These are phyloP conservation scores for Thamnaconus septentrionalis DNA, from an alignment of 2,113 vertebrate genomes.

Conservation along the genomic window DNA sequence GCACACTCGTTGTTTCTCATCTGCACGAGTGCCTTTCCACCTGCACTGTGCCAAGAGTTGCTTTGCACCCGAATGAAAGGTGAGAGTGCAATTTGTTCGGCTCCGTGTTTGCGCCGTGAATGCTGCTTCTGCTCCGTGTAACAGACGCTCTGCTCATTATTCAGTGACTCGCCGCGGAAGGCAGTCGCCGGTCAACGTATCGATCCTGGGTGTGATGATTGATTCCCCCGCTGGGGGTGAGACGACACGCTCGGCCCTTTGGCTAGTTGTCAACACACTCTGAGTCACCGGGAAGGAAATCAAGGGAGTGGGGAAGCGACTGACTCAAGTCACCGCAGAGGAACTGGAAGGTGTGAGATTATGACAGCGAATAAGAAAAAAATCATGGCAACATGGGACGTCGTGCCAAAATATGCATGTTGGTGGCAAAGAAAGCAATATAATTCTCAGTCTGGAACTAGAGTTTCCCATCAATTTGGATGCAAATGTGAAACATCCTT, in stretches of 20 bases:
- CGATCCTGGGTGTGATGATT: conserved; percentile 61
- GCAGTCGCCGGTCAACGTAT: conserved; percentile 48
- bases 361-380: conserved; percentile 14
- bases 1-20: background rate
- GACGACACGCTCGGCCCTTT: conserved; percentile 20
- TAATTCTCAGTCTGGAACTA: too few relatives aligned
- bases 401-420: conserved; percentile 6
- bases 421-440: too few relatives aligned
- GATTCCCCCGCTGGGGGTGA: conserved; percentile 41
- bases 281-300: conserved; percentile 34
- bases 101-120: conserved; percentile 25
- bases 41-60: too few relatives aligned
- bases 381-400: background rate
- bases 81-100: conserved; percentile 19
- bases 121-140: conserved; percentile 34
- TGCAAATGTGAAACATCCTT: too few relatives aligned
- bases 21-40: too few relatives aligned
- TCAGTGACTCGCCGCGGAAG: conserved; percentile 36
- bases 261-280: conserved; percentile 47
- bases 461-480: too few relatives aligned
- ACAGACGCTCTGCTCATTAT: conserved; percentile 35
- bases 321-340: conserved; percentile 1
- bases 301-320: background rate
- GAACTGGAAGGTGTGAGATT: background rate
- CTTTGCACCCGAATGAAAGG: too few relatives aligned